Evolutionary conservation across 2,888 invertebrate genomes (phyloP), one percentile per base, ranked within the genome.

Genomic region (Agriotes lineatus): DNA sequence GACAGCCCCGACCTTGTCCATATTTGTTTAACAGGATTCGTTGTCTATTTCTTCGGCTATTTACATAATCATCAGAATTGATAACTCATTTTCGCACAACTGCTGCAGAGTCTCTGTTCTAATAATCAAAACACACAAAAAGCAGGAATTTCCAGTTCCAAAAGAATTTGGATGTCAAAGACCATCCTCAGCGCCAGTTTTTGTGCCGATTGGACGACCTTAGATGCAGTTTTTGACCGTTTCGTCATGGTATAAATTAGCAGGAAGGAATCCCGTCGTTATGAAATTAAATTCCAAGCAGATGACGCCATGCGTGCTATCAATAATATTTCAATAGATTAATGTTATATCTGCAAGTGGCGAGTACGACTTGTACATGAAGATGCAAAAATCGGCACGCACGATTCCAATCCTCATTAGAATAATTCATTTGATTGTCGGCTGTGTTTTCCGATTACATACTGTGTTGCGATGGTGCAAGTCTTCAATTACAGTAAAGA

Each of bases 141-240:
- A 12, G 12, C 48, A 12, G 48, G 48, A 22, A 22, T 48, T 48
- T 48, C 48, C 48, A 48, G 22, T 48, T 14, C 12, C 6, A 25
- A 25, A 25, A 25, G 25, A 25, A 25, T 25, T 25, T 25, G 4
- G 42, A 7, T 12, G 22, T 48, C 12, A 48, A 48, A 48, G 48
- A 48, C 22, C 48, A 48, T 48, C 6, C n/a, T n/a, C 12, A 19
- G 16, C n/a, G 20, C 20, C 45, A 45, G 20, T 45, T n/a, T 45
- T 45, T 45, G 10, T n/a, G 45, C 16, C 16, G 1, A 19, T 22
- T n/a, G 12, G 12, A 48, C 48, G 48, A 48, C 48, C 48, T 48
- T 48, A 25, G 48, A 48, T 48, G 48, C 48, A 48, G 22, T 48
- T 22, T 48, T 48, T 48, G 48, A 48, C 25, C 48, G 22, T 48